Conservation (phyloP, 2,113 vertebrate genomes). For the Polypterus senegalus region DNA sequence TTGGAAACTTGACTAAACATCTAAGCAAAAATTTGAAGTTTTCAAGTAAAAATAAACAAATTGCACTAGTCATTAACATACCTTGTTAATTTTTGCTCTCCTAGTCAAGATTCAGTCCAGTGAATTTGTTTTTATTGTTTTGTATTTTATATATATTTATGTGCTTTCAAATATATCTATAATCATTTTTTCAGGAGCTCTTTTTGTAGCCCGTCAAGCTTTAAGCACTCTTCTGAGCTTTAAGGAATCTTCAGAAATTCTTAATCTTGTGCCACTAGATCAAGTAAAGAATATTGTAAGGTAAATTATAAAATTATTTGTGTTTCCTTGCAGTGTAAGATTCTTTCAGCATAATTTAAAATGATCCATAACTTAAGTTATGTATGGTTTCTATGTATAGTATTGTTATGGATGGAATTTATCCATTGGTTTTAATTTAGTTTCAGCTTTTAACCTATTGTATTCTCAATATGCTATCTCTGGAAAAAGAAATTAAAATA, state of each 20-base stretch:
- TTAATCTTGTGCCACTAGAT: slow-evolving; percentile 61
- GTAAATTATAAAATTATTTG: slow-evolving; percentile 42
- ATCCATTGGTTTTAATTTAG: too few species aligned
- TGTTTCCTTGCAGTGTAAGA: not conserved
- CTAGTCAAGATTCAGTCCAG: not conserved
- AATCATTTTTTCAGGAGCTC: slow-evolving; percentile 45
- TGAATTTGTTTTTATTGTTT: not conserved
- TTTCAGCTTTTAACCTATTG: too few species aligned
- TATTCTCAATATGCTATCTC: too few species aligned
- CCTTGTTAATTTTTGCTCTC: not conserved
- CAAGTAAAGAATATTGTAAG: slow-evolving; percentile 56
- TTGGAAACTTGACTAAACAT: too few species aligned
- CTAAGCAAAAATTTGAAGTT: too few species aligned
- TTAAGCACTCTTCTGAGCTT: slow-evolving; percentile 77
- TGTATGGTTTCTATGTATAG: too few species aligned
- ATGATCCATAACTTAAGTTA: too few species aligned
- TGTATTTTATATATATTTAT: not conserved
- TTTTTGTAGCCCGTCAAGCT: slow-evolving; percentile 80
- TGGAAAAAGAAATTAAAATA: too few species aligned
- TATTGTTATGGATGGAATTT: too few species aligned
- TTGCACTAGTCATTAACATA: too few species aligned
- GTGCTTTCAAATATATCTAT: not conserved
- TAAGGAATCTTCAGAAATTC: slow-evolving; percentile 64
- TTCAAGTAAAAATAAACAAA: too few species aligned
- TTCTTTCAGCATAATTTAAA: too few species aligned